phyloP scores from a whole-genome alignment of 1,140 invertebrate genomes.

The Melitaea cinxia region DNA sequence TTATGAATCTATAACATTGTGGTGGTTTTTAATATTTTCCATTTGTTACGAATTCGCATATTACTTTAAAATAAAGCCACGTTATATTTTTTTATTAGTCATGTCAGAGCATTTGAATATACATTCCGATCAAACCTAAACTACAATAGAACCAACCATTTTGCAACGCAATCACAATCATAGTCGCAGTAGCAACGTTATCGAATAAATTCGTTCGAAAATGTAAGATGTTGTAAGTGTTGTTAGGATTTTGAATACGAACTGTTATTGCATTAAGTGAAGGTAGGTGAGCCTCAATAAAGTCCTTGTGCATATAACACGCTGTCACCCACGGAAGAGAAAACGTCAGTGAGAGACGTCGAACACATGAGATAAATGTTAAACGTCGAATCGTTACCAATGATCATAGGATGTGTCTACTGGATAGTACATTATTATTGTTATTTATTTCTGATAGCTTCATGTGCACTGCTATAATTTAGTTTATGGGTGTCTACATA shows the following conservation, averaged over 20 bases:
- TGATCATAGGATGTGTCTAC: conserved; percentile 20
- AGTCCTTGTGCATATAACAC: conserved; percentile 47
- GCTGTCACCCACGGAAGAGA: conserved; percentile 68
- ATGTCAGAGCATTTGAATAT: too few species aligned
- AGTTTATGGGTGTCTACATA: too few species aligned
- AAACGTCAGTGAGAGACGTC: conserved; percentile 66
- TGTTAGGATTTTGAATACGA: neutral
- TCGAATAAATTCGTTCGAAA: neutral
- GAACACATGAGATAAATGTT: conserved; percentile 76
- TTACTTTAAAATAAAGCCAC: too few species aligned
- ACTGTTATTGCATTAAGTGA: conserved; percentile 2
- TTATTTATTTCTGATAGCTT: too few species aligned
- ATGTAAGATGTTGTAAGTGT: neutral
- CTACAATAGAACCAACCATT: too few species aligned
- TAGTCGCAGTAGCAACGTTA: neutral
- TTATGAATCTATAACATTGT: too few species aligned
- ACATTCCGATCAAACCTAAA: too few species aligned
- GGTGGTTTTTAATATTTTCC: too few species aligned
- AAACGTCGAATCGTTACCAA: conserved; percentile 40
- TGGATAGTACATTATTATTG: neutral
- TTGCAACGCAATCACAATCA: too few species aligned
- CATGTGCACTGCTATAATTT: too few species aligned
- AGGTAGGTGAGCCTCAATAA: conserved; percentile 36
- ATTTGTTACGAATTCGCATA: too few species aligned
- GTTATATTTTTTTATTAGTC: too few species aligned